A percentile compares a stretch with the other conserved stretches of the same genome.
Conservation (phyloP, 2,797 vertebrate genomes). For the Melanotaenia boesemani region DNA sequence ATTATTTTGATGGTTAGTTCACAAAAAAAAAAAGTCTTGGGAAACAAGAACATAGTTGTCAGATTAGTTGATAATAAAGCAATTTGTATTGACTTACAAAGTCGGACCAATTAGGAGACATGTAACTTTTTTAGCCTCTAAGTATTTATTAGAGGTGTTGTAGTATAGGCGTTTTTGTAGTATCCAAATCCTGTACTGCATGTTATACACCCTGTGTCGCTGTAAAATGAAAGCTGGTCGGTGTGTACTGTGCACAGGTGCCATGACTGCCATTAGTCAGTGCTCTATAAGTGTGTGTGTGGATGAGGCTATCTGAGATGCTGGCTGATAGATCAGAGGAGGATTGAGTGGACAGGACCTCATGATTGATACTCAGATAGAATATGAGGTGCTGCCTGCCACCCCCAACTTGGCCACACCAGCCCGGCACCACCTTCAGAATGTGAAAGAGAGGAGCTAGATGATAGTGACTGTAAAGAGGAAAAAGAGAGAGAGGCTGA, state of each 20-base stretch:
- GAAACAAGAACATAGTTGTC: neutral
- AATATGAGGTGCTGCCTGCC: constrained; percentile 88
- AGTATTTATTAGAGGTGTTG: neutral
- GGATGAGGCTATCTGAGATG: constrained; percentile 65
- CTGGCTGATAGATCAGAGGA: constrained; percentile 96
- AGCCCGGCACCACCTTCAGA: constrained; percentile 53
- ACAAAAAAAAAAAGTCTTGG: neutral
- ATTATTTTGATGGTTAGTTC: neutral
- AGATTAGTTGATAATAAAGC: neutral
- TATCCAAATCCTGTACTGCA: constrained; percentile 28
- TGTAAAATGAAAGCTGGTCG: constrained; percentile 88
- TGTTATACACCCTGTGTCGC: constrained; percentile 39
- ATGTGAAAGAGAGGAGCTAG: constrained; percentile 59
- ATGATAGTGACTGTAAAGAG: constrained; percentile 35
- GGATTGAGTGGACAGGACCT: constrained; percentile 99
- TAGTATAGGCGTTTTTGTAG: neutral
- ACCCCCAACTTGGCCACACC: constrained; percentile 57
- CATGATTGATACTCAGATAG: constrained; percentile 98
- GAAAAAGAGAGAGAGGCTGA: constrained; percentile 60
- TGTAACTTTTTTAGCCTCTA: neutral
- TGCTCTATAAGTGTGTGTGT: constrained; percentile 43
- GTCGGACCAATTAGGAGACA: constrained; percentile 4
- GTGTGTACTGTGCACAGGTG: constrained; percentile 78
- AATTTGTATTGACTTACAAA: neutral
- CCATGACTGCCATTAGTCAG: constrained; percentile 92